Base-by-base conservation (phyloP, 2,888 invertebrate genomes). In the Caradrina clavipalpis region DNA sequence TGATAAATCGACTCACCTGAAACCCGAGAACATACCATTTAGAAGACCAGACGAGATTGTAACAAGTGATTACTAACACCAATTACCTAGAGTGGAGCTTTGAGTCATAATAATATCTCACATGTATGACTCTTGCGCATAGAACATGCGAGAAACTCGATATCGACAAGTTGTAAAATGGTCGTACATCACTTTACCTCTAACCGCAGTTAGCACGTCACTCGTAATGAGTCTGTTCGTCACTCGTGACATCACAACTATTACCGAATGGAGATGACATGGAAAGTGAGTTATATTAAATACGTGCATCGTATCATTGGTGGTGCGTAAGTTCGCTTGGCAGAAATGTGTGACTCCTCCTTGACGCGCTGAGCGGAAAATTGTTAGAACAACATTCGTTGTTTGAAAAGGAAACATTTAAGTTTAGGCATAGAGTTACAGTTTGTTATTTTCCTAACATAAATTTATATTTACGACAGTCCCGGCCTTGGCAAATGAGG, bases 251-350 rank as follows among this genome's bases (percentile, higher is more conserved):
- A 78, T 91, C 88, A 90, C 82, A 81, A 80, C 82, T 84, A 57
- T 87, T 87, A 86, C 85, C 84, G 86, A 89, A 86, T 80, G 75
- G 67, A 76, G 84, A 88, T 86, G 89, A 88, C 87, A 88, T 84
- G 83, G 85, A 88, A 87, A 88, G 87, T 88, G 78, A 80, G 69
- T 73, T 75, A 76, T 74, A 71, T 69, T 42, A 57, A 69, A 69
- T 76, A 72, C 73, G 77, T 75, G 13, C 58, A 68, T 47, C 31
- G 31, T 15, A 17, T 45, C 45, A 45, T 45, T 45, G 8, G 42
- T 57, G 35, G 45, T 78, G 73, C 73, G 80, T 70, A 78, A 73
- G 31, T 69, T 53, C 54, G 31, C 55, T 72, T 50, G 65, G 54
- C 60, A 61, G 71, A 81, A 76, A 63, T 60, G 55, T 22, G 56